Evolutionary conservation across 1,140 invertebrate species (phyloP), one percentile per base, ranked within the genome.

Genomic region (Halictus rubicundus): DNA sequence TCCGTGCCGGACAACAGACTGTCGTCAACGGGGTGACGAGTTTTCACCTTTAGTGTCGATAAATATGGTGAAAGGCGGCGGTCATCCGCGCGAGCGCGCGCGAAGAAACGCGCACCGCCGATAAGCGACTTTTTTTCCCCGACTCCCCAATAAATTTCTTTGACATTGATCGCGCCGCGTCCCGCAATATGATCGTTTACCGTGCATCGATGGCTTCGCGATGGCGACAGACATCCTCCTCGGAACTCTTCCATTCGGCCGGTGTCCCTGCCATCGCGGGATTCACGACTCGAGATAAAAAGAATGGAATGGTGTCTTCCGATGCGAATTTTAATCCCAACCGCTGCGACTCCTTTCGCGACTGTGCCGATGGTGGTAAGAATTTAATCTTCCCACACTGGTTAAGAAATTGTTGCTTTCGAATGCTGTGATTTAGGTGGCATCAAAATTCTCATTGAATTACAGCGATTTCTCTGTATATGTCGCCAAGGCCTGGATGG

Each of bases 31-130:
- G 82, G 73, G 78, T 81, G 84, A 85, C 78, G 82, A 85, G 84
- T 85, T 85, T 85, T 84, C 84, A 85, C 82, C 80, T 84, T 84
- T 78, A 77, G 78, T 81, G 75, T 81, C 74, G 52, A 85, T 85
- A 85, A 85, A 85, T 78, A 85, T 77, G 74, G 84, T 85, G 82
- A 85, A 85, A 85, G 84, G 82, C 73, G 68, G 79, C 64, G 69
- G 27, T 49, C 32, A 5, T 32, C 3, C 68, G 46, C 57, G 42
- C 7, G 42, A 12, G 32, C 68, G 46, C 57, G 42, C 7, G 42
- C 16, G 14, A 14, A n/a, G 32, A 42, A 52, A 16, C 39, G 23
- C 68, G 16, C 60, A 54, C n/a, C 52, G 60, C 32, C 57, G 77
- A 83, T 80, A 84, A 80, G 63, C 54, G 52, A 42, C 27, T 63